Base-by-base conservation (phyloP, 2,888 invertebrate species). In the Epinotia nisella region DNA sequence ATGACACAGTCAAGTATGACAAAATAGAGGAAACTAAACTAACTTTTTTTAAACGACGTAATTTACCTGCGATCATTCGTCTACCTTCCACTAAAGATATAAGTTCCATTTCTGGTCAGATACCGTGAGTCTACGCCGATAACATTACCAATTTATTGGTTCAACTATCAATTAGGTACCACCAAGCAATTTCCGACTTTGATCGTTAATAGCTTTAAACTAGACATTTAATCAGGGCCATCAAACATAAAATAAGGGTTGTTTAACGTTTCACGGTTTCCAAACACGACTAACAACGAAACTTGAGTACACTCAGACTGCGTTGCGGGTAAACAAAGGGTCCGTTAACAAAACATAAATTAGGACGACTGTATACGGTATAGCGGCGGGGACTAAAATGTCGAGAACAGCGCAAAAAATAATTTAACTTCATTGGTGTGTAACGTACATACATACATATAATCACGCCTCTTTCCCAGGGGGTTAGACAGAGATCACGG, bases 261-360 rank as follows among this genome's bases (percentile, higher is more conserved):
- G 21, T n/a, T 72, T 55, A 68, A 62, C 75, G 45, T 45, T 45
- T 77, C 79, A 78, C 78, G 79, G 77, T 75, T 75, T 64, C 72
- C 76, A 76, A 78, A 82, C 81, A 78, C 75, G 77, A 78, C 81
- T 82, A 81, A 84, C 82, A 82, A 79, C 78, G 78, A 79, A 45
- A 62, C 49, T 66, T 29, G 39, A 61, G 71, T 68, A 68, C 51
- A 72, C 45, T 72, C 61, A 5, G 62, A 58, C 55, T 49, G 45
- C 7, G 58, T 64, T 51, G 17, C 1, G 35, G 29, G 62, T 35
- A 64, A 68, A 73, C 62, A 73, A 66, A 58, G 62, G 68, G 56
- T n/a, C 17, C 53, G 53, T 19, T 60, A 60, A 56, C 45, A 45
- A 15, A 71, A 71, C 60, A 55, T 51, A 64, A 21, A 67, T 56